phyloP scores from a whole-genome alignment of 2,113 vertebrate genomes.

The Formicarius rufipectus region DNA sequence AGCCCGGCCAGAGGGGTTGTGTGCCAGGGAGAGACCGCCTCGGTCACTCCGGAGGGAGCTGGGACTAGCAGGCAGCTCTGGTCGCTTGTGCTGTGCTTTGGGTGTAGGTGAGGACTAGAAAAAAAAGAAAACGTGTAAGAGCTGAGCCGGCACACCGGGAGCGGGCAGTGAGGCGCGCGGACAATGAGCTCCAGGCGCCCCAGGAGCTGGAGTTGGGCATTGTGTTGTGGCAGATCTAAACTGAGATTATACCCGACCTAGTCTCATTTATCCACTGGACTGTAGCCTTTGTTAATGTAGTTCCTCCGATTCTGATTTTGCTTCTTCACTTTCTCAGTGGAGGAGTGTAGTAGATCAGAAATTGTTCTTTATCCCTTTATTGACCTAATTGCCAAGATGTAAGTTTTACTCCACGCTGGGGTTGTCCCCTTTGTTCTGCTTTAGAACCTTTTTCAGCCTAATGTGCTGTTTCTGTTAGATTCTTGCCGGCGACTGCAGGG shows the following conservation, averaged over 20 bases:
- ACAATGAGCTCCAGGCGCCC: background rate
- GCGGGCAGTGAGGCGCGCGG: fast-evolving
- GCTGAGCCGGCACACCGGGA: fast-evolving
- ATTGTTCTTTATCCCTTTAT: background rate
- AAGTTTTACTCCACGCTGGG: background rate
- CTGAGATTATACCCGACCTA: fast-evolving
- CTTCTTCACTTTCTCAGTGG: fast-evolving
- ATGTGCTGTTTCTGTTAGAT: background rate
- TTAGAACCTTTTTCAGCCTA: background rate
- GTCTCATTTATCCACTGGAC: background rate
- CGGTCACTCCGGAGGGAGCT: too few relatives aligned
- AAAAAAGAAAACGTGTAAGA: too few relatives aligned
- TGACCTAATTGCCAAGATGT: too few relatives aligned
- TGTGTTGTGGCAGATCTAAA: background rate
- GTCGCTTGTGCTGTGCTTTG: too few relatives aligned
- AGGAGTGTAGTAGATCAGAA: background rate
- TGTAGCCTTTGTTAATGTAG: background rate
- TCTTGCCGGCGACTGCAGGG: background rate
- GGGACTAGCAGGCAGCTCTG: too few relatives aligned
- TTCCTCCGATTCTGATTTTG: background rate
- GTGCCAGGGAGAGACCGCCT: too few relatives aligned
- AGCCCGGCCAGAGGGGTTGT: too few relatives aligned
- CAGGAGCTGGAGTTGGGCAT: fast-evolving
- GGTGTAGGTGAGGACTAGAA: too few relatives aligned
- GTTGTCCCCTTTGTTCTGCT: background rate